These are phyloP conservation scores for Drosophila leontia DNA, from an alignment of 1,140 invertebrate species.

Conservation along the genomic window DNA sequence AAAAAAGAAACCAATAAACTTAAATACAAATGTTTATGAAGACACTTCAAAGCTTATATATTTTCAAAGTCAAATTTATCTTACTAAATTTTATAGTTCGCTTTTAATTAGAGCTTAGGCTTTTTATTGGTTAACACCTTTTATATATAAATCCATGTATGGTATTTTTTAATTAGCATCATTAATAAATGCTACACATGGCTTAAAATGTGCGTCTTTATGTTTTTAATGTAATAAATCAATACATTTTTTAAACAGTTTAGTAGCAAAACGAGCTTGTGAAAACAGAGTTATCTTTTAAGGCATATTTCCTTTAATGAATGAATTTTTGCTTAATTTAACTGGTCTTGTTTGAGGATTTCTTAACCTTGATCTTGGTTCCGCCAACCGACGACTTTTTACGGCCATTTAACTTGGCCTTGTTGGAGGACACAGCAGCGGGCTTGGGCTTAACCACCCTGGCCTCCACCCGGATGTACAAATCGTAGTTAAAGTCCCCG, in stretches of 20 bases:
- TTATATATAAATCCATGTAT: neutral
- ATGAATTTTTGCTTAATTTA: neutral
- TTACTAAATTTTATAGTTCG: neutral
- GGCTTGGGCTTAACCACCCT: slow-evolving; percentile 75
- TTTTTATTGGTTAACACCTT: slow-evolving; percentile 19
- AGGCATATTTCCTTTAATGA: too few relatives aligned
- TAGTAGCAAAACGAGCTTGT: neutral
- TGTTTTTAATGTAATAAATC: neutral
- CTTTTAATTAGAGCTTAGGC: neutral
- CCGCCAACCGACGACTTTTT: slow-evolving; percentile 90
- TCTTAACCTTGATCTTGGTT: slow-evolving; percentile 84
- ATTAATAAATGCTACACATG: slow-evolving; percentile 9
- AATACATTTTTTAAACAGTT: neutral
- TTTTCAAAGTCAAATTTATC: neutral
- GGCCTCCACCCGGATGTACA: slow-evolving; percentile 83
- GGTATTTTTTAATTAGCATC: slow-evolving; percentile 22
- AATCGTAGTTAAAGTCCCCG: slow-evolving; percentile 86
- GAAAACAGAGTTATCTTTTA: neutral
- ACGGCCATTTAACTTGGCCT: slow-evolving; percentile 76
- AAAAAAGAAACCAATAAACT: neutral
- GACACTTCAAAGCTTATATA: neutral
- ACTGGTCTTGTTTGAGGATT: slow-evolving; percentile 54
- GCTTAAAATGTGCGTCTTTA: neutral
- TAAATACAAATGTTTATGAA: neutral
- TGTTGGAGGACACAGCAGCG: slow-evolving; percentile 60